phyloP scores from a whole-genome alignment of 2,113 vertebrate species.

The Eretmochelys imbricata region DNA sequence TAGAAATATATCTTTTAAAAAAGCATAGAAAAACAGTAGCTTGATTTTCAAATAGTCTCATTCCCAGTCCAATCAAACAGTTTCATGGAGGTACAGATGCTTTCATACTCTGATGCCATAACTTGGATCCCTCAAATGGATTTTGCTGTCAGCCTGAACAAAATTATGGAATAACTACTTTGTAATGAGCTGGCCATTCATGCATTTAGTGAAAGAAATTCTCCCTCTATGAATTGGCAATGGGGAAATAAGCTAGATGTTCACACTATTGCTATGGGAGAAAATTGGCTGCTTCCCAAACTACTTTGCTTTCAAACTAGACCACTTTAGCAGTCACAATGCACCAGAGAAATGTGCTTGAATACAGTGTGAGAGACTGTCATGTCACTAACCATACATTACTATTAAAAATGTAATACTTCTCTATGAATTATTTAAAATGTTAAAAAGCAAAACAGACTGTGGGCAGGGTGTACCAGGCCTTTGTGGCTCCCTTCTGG shows the following conservation, averaged over 20 bases:
- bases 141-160: constrained; percentile 34
- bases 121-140: constrained; percentile 15
- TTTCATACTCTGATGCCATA: constrained; percentile 4
- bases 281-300: too few relatives aligned
- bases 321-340: too few relatives aligned
- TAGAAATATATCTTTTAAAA: neutral
- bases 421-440: too few relatives aligned
- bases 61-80: neutral
- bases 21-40: neutral
- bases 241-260: constrained; percentile 15
- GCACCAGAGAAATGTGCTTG: too few relatives aligned
- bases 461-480: too few relatives aligned
- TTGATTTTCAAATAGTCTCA: neutral
- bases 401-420: too few relatives aligned
- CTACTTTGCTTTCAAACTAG: too few relatives aligned
- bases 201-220: constrained; percentile 41
- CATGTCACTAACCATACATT: too few relatives aligned
- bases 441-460: too few relatives aligned
- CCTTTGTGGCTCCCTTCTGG: too few relatives aligned
- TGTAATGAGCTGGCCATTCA: constrained; percentile 37
- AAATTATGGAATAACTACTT: constrained; percentile 48
- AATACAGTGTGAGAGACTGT: too few relatives aligned
- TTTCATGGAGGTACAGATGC: neutral
- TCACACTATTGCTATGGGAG: neutral
- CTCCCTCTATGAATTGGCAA: constrained; percentile 46